Conservation (phyloP, 2,113 vertebrate genomes). For the Fregetta grallaria region DNA sequence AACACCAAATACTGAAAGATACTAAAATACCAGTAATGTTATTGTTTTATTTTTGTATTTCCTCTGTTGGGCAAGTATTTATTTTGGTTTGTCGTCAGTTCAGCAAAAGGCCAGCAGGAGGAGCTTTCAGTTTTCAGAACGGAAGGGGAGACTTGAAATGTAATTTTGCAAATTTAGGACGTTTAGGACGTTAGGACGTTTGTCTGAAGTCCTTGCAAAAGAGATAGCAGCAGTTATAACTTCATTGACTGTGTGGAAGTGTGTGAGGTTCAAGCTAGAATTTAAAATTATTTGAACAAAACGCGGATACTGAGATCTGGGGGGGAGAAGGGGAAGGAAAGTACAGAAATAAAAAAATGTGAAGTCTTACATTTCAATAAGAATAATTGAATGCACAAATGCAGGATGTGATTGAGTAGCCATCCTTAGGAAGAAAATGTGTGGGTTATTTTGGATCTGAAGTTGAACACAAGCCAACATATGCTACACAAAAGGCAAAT, state of each 20-base stretch:
- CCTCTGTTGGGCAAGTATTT: neutral
- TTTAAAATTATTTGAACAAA: neutral
- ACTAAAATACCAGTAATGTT: neutral
- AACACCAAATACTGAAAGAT: neutral
- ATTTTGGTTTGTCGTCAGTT: neutral
- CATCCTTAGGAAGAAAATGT: neutral
- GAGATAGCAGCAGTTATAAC: neutral
- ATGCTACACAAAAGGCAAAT: neutral
- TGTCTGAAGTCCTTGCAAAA: neutral
- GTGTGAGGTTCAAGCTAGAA: neutral
- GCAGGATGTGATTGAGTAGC: neutral
- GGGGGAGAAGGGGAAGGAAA: neutral
- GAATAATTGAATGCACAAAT: neutral
- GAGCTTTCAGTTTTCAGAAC: neutral
- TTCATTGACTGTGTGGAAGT: rapidly evolving
- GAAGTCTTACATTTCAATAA: rapidly evolving
- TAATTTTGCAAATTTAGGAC: neutral
- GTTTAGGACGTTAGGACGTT: neutral
- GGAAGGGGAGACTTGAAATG: neutral
- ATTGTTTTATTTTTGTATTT: neutral
- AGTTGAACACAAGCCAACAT: neutral
- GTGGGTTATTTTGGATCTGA: neutral
- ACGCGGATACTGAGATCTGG: neutral
- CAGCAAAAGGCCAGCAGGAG: slow-evolving; percentile 10
- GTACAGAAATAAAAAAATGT: neutral